Conservation (phyloP, 2,113 vertebrate genomes). For the Carassius carassius region DNA sequence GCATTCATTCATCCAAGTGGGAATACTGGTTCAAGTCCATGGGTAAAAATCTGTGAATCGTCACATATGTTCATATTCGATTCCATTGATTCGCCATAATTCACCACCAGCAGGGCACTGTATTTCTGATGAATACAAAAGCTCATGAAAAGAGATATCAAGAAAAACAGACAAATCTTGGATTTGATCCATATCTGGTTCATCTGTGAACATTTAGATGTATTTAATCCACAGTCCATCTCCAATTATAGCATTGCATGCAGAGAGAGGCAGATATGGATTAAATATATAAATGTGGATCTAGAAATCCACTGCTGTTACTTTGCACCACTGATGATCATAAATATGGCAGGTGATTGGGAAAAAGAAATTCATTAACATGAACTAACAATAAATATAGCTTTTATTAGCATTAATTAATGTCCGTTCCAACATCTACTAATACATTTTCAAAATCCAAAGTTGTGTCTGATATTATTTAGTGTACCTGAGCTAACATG, state of each 20-base stretch:
- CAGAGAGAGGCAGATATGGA: not conserved
- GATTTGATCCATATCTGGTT: not conserved
- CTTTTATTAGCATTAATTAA: not conserved
- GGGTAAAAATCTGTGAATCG: conserved; percentile 72
- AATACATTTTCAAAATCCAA: not conserved
- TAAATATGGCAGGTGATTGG: not conserved
- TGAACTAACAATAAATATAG: not conserved
- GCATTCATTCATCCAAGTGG: conserved; percentile 81
- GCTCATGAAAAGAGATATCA: not conserved
- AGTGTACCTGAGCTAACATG: not conserved
- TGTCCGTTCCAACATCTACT: too few relatives aligned
- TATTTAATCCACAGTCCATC: not conserved
- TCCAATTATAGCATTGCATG: not conserved
- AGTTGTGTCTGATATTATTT: not conserved
- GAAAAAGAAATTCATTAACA: not conserved
- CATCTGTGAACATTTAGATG: too few relatives aligned
- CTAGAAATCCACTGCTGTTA: not conserved
- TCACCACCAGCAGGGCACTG: not conserved
- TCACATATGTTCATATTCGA: not conserved
- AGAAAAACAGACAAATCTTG: not conserved
- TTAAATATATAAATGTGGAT: not conserved
- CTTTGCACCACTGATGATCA: not conserved
- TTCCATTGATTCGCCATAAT: not conserved
- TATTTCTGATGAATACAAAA: not conserved
- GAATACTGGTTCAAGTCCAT: conserved; percentile 91